phyloP scores from a whole-genome alignment of 2,797 vertebrate species.

The Lutjanus campechanus region DNA sequence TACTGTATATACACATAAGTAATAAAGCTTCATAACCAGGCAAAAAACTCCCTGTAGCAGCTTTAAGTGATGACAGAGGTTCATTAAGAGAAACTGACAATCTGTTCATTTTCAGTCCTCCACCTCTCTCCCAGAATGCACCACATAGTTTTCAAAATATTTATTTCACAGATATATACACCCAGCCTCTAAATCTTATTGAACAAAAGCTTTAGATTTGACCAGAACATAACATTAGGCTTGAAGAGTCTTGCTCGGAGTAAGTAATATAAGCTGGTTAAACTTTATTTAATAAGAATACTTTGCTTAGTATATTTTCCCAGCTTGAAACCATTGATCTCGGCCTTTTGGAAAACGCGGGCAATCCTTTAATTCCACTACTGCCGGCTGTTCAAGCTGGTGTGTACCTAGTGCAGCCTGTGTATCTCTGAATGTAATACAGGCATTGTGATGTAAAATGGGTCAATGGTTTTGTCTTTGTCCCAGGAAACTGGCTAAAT shows the following conservation, averaged over 20 bases:
- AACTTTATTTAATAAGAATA: background rate
- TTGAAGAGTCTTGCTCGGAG: background rate
- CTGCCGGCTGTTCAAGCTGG: background rate
- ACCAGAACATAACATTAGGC: background rate
- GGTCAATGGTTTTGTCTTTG: background rate
- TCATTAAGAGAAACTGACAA: background rate
- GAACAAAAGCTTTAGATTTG: background rate
- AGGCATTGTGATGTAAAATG: constrained; percentile 12
- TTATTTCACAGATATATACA: background rate
- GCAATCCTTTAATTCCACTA: constrained; percentile 2
- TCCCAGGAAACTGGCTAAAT: background rate
- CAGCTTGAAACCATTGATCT: background rate
- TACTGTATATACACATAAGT: too few species aligned
- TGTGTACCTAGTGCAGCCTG: background rate
- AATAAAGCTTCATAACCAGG: too few species aligned
- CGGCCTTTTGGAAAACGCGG: background rate
- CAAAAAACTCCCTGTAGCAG: too few species aligned
- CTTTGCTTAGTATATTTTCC: background rate
- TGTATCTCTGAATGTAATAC: background rate
- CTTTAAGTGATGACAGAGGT: background rate
- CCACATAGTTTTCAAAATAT: background rate
- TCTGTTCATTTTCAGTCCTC: background rate
- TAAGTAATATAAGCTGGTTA: background rate
- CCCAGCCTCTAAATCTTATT: background rate
- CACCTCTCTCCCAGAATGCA: background rate